Conservation (phyloP, 2,113 vertebrate species). For the Thunnus thynnus region DNA sequence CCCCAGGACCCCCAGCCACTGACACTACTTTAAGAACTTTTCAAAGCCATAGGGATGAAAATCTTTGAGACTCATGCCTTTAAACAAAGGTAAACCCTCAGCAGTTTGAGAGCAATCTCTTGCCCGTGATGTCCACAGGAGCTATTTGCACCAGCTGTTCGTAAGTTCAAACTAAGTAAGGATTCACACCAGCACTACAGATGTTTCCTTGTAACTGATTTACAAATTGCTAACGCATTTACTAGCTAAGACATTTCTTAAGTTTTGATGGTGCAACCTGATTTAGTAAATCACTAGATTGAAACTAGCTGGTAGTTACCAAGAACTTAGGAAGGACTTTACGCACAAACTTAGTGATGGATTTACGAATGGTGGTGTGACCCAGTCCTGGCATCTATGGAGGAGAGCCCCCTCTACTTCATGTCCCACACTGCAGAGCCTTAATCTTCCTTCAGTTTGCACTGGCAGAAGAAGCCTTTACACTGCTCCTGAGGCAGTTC, state of each 20-base stretch:
- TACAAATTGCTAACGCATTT: no score
- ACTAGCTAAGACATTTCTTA: no score
- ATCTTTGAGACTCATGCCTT: not conserved
- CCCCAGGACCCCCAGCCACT: slow-evolving; percentile 1
- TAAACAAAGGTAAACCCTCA: not conserved
- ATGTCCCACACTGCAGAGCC: slow-evolving; percentile 20
- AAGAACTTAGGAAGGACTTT: no score
- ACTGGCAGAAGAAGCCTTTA: slow-evolving; percentile 2
- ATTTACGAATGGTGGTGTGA: no score
- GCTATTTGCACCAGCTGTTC: no score
- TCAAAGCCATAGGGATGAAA: slow-evolving; percentile 2
- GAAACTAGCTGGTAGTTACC: no score
- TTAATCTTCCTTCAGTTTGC: slow-evolving; percentile 7
- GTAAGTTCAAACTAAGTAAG: no score
- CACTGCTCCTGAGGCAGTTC: slow-evolving; percentile 26
- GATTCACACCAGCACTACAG: no score
- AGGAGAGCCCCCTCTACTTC: slow-evolving; percentile 1
- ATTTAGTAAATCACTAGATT: no score
- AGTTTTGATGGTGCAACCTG: no score
- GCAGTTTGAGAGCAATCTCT: not conserved
- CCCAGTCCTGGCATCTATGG: not conserved
- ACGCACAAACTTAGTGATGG: no score
- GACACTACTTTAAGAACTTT: not conserved
- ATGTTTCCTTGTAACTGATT: no score
- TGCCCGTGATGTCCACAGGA: not conserved